Evolutionary conservation across 2,797 vertebrate species (phyloP), one percentile per base, ranked within the genome.

Genomic region (Anisognathus igniventris): DNA sequence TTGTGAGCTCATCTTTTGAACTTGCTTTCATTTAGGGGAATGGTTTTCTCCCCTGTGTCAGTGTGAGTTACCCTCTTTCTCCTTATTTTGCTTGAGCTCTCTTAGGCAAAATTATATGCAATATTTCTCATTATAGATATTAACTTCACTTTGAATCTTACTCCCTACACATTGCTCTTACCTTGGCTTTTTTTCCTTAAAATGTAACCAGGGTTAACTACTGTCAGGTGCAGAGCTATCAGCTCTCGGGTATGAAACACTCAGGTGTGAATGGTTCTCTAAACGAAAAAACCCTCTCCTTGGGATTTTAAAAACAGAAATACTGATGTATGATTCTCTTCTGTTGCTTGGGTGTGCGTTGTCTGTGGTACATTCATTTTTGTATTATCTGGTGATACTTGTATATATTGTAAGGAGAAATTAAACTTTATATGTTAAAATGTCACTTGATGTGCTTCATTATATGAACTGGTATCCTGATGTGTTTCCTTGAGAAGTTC

Each of bases 361-460:
- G 31, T 77, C 84, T 78, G 27, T 70, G 77, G 28, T 51, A 84
- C 31, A 42, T 39, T 64, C 1, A 10, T 40, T 77, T 91, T 70
- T 95, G 81, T 94, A 80, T 82, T 81, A 85, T 37, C 51, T 89
- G 83, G 37, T 81, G 35, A 64, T 86, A 67, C 9, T 48, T 90
- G 91, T 93, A 82, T 92, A 84, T 94, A 82, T 66, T 91, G 70
- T 83, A 81, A 93, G 88, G 86, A 67, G 42, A 91, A 94, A 96
- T 71, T 93, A 95, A 92, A 97, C 56, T 88, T 90, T 2, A 0
- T 31, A 39, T 66, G 35, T 71, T 76, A 76, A 86, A 93, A 88
- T 66, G 37, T 58, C 70, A 67, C 35, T 89, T 79, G 73, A 90
- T 89, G 74, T 89, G 54, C 35, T 90, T 95, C 68, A 39, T 90